Evolutionary conservation across 2,113 vertebrate species (phyloP).

Genomic region (Calidris pugnax): DNA sequence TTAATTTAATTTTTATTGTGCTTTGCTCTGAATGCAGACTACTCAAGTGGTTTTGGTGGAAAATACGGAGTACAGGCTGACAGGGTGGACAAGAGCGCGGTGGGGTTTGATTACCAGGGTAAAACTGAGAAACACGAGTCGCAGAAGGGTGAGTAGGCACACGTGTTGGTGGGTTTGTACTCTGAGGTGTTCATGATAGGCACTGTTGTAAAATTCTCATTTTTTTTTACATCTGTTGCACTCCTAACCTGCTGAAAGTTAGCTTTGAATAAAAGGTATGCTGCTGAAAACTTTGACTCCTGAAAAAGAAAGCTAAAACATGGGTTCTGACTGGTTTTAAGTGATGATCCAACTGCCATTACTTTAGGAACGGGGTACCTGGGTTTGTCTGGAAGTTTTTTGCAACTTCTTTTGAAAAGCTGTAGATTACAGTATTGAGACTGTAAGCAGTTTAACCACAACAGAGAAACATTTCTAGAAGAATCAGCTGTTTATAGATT

Average conservation of each 20-base stretch:
- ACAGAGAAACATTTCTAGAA: background rate
- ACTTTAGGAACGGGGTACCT: background rate
- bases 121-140: slow-evolving; percentile 94
- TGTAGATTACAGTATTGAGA: background rate
- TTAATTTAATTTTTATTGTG: background rate
- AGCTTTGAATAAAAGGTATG: background rate
- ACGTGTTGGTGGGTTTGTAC: background rate
- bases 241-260: background rate
- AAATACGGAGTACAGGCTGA: slow-evolving; percentile 92
- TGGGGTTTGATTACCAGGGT: slow-evolving; percentile 95
- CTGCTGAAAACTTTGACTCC: background rate
- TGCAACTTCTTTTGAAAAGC: background rate
- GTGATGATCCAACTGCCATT: background rate
- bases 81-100: slow-evolving; percentile 93
- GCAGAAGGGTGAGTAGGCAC: slow-evolving; percentile 84
- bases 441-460: background rate
- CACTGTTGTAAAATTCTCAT: background rate
- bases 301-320: background rate
- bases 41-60: slow-evolving; percentile 90
- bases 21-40: slow-evolving; percentile 77
- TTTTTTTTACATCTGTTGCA: background rate
- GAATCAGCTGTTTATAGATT: background rate
- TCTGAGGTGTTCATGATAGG: background rate
- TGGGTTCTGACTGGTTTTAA: background rate
- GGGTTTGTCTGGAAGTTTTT: background rate